Evolutionary conservation across 2,113 vertebrate genomes (phyloP).

Genomic region (Anguilla rostrata): DNA sequence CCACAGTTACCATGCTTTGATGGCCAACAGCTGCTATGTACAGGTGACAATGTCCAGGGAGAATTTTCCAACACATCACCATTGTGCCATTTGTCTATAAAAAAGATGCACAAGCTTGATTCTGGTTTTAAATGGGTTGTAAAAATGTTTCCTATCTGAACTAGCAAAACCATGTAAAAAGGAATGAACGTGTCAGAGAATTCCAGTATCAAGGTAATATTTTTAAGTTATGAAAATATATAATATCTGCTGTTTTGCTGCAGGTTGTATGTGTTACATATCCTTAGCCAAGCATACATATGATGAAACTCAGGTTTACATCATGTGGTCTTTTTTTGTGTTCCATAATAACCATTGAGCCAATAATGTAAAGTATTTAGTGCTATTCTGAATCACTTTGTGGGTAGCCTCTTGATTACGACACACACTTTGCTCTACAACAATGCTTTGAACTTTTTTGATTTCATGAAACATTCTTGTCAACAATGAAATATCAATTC

Average conservation of each 20-base stretch:
- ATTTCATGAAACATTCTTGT: too few species aligned
- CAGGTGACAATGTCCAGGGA: constrained; percentile 45
- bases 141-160: constrained; percentile 49
- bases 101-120: constrained; percentile 52
- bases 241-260: not conserved
- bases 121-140: constrained; percentile 52
- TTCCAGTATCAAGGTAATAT: constrained; percentile 57
- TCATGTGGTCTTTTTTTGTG: not conserved
- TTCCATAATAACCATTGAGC: not conserved
- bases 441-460: too few species aligned
- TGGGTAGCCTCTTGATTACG: not conserved
- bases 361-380: not conserved
- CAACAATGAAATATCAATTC: too few species aligned
- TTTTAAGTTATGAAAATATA: not conserved
- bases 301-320: too few species aligned
- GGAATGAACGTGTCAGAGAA: constrained; percentile 60
- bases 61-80: constrained; percentile 64
- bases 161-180: constrained; percentile 42
- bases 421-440: too few species aligned
- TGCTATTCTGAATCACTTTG: not conserved
- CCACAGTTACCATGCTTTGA: not conserved
- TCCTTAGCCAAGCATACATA: too few species aligned
- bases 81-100: constrained; percentile 70
- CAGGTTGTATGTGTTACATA: not conserved
- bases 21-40: constrained; percentile 38